Percentiles rank a stretch among this genome's conserved stretches.
These are phyloP conservation scores for Passerina amoena DNA, from an alignment of 2,113 vertebrate species.

Conservation along the genomic window DNA sequence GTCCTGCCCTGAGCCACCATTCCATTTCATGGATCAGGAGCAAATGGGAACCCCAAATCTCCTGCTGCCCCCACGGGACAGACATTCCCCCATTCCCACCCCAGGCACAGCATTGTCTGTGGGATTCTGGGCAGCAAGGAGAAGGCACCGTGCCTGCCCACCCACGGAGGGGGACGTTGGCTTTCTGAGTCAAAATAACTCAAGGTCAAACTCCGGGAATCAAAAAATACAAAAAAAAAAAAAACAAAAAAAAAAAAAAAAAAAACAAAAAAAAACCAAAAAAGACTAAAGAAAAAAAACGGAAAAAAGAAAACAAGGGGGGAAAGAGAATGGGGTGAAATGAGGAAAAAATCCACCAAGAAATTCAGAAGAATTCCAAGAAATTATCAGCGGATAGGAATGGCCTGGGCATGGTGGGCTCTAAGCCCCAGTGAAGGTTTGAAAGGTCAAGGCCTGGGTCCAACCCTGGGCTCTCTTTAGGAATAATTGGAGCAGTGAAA, in stretches of 20 bases:
- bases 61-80: not conserved
- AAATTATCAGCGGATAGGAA: not conserved
- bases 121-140: not conserved
- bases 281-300: no score
- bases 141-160: not conserved
- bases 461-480: not conserved
- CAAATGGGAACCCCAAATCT: not conserved
- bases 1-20: not conserved
- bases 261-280: no score
- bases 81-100: not conserved
- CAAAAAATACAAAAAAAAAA: no score
- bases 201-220: not conserved
- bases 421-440: not conserved
- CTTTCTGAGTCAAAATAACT: not conserved
- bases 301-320: fast-evolving
- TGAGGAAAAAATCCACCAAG: not conserved
- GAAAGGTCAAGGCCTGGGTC: not conserved
- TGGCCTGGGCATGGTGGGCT: not conserved
- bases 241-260: no score
- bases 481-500: not conserved
- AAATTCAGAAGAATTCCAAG: no score
- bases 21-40: not conserved
- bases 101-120: fast-evolving
- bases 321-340: not conserved
- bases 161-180: fast-evolving